Percentiles rank a stretch among this genome's conserved stretches.
These are phyloP conservation scores for Chrysemys picta DNA, from an alignment of 2,113 vertebrate species.

Conservation along the genomic window DNA sequence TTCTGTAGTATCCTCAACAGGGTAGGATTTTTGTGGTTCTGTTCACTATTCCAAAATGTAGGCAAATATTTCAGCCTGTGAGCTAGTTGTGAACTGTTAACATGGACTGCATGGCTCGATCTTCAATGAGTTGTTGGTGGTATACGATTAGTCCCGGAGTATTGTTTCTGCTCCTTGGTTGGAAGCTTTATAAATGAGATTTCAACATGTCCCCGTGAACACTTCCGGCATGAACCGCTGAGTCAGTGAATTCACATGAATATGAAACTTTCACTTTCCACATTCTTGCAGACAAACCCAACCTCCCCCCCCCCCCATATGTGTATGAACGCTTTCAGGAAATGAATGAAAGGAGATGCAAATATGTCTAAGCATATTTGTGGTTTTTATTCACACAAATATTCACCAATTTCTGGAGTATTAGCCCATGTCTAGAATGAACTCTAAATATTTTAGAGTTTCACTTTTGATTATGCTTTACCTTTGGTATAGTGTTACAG, in stretches of 20 bases:
- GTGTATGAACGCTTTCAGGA: slow-evolving; percentile 36
- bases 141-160: background rate
- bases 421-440: background rate
- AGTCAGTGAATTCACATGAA: slow-evolving; percentile 45
- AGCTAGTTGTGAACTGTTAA: background rate
- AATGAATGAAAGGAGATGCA: background rate
- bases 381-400: background rate
- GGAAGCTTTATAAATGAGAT: slow-evolving; percentile 17
- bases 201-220: background rate
- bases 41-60: background rate
- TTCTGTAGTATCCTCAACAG: background rate
- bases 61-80: background rate
- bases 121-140: background rate
- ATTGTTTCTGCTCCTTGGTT: background rate
- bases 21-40: background rate
- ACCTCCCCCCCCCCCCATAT: slow-evolving; percentile 4
- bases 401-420: background rate
- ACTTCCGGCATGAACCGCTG: slow-evolving; percentile 9
- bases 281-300: slow-evolving; percentile 55
- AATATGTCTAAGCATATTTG: background rate
- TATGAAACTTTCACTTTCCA: slow-evolving; percentile 22
- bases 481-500: background rate
- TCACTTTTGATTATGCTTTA: background rate
- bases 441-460: background rate
- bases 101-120: background rate